Percentiles rank a stretch among this genome's conserved stretches.
Conservation (phyloP, 2,888 invertebrate genomes). For the Leptopilina myrica region DNA sequence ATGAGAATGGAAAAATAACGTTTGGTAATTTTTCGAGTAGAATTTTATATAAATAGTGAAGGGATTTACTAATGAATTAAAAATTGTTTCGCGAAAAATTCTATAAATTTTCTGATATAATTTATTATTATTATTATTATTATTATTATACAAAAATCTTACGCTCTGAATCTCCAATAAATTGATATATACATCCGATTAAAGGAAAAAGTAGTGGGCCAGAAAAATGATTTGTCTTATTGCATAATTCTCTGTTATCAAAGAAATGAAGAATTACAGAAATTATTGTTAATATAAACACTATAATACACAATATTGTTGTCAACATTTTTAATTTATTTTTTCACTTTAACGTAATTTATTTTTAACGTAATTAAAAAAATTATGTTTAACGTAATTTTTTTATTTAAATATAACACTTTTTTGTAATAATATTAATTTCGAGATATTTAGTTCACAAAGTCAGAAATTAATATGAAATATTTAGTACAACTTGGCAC, state of each 20-base stretch:
- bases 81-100: too few species aligned
- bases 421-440: too few species aligned
- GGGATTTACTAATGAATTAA: background rate
- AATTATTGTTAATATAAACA: background rate
- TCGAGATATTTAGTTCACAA: too few species aligned
- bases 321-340: background rate
- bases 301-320: background rate
- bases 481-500: too few species aligned
- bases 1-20: conserved; percentile 32
- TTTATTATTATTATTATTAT: background rate
- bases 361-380: too few species aligned
- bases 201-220: background rate
- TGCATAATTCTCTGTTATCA: background rate
- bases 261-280: background rate
- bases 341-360: too few species aligned
- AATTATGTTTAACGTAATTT: too few species aligned
- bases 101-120: too few species aligned
- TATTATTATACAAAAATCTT: background rate
- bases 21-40: background rate
- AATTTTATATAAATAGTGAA: too few species aligned
- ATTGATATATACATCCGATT: background rate
- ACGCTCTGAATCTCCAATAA: conserved; percentile 4
- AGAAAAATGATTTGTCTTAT: background rate
- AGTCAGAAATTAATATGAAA: too few species aligned
- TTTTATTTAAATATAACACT: too few species aligned